Conservation (phyloP, 2,113 vertebrate species). For the Syngnathoides biaculeatus region DNA sequence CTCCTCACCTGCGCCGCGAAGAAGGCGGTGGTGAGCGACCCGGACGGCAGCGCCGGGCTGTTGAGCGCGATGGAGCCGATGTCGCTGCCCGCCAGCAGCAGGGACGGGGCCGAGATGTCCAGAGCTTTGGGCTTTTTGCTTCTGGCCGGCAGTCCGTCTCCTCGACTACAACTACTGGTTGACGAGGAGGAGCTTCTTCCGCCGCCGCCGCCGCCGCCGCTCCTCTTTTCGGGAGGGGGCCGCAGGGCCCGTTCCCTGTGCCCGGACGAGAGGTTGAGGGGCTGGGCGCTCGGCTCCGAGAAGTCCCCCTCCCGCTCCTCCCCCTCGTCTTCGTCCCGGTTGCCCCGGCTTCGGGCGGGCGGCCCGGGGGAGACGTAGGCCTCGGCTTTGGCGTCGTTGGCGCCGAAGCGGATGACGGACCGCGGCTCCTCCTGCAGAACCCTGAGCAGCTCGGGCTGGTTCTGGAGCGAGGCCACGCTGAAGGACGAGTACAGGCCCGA, state of each 20-base stretch:
- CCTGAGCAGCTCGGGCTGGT: slow-evolving; percentile 79
- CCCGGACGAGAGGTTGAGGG: slow-evolving; percentile 91
- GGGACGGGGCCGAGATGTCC: slow-evolving; percentile 85
- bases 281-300: slow-evolving; percentile 81
- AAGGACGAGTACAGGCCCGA: slow-evolving; percentile 92
- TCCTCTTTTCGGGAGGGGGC: slow-evolving; percentile 51
- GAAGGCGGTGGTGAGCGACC: slow-evolving; percentile 92
- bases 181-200: slow-evolving; percentile 41
- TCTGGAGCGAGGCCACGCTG: slow-evolving; percentile 87
- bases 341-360: slow-evolving; percentile 75
- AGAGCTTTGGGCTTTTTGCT: slow-evolving; percentile 94
- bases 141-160: slow-evolving; percentile 82
- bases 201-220: slow-evolving; percentile 17
- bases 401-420: slow-evolving; percentile 92
- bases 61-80: slow-evolving; percentile 92
- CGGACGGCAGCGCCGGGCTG: slow-evolving; percentile 89
- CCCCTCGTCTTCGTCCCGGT: slow-evolving; percentile 18
- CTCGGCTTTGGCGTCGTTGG: slow-evolving; percentile 77
- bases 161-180: slow-evolving; percentile 43
- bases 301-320: slow-evolving; percentile 60
- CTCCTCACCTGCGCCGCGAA: slow-evolving; percentile 89
- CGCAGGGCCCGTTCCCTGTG: slow-evolving; percentile 82
- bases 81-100: slow-evolving; percentile 85
- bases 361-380: slow-evolving; percentile 69
- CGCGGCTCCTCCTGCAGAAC: slow-evolving; percentile 84